Evolutionary conservation across 2,797 vertebrate genomes (phyloP).

Genomic region (Poecile montanus): DNA sequence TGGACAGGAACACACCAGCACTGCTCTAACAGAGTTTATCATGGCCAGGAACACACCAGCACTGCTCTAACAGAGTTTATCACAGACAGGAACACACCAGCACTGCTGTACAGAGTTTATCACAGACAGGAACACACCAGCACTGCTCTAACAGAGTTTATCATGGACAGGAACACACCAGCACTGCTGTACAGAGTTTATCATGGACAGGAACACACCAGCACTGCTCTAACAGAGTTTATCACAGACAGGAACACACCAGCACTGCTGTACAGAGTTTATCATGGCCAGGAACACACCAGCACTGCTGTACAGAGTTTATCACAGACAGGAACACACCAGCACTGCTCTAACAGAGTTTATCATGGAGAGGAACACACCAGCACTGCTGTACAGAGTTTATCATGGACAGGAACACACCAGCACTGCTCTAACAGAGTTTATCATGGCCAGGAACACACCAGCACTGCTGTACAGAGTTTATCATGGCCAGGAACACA

Average conservation of each 20-base stretch:
- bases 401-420: background rate
- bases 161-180: accelerated
- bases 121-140: background rate
- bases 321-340: accelerated
- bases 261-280: background rate
- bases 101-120: background rate
- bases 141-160: background rate
- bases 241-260: accelerated
- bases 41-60: background rate
- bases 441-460: too few species aligned
- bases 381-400: background rate
- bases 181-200: background rate
- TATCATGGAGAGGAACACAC: background rate
- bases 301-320: background rate
- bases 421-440: too few species aligned
- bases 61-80: background rate
- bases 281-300: background rate
- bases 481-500: too few species aligned
- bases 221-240: background rate
- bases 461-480: too few species aligned
- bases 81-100: accelerated
- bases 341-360: background rate
- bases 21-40: background rate
- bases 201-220: background rate
- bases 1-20: background rate